Percentiles rank a stretch among this genome's conserved stretches.
Evolutionary conservation across 2,888 invertebrate species (phyloP).

Genomic region (Glaucopsyche alexis): DNA sequence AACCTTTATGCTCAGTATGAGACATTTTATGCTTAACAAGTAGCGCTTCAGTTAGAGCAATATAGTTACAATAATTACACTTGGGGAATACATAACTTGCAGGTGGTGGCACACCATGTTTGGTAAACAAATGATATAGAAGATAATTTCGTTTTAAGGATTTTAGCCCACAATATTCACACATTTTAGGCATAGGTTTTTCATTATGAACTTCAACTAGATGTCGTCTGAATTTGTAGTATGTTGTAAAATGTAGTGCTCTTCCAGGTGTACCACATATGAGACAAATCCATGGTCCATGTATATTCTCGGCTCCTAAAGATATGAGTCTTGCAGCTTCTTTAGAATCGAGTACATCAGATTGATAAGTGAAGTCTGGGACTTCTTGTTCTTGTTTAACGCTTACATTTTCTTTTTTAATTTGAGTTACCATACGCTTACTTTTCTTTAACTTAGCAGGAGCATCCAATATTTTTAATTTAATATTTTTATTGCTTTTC

Average conservation of each 20-base stretch:
- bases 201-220: conserved; percentile 90
- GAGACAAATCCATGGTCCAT: conserved; percentile 90
- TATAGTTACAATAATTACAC: conserved; percentile 87
- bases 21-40: conserved; percentile 85
- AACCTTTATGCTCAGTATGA: conserved; percentile 73
- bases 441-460: conserved; percentile 52
- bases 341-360: conserved; percentile 81
- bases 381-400: conserved; percentile 47
- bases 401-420: conserved; percentile 45
- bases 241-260: conserved; percentile 86
- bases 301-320: conserved; percentile 80
- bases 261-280: conserved; percentile 86
- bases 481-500: conserved; percentile 92
- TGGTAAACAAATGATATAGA: conserved; percentile 88
- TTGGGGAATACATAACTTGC: conserved; percentile 87
- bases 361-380: conserved; percentile 61
- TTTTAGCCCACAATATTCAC: conserved; percentile 91
- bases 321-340: conserved; percentile 81
- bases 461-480: conserved; percentile 89
- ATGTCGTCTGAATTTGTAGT: conserved; percentile 89
- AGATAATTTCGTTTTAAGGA: conserved; percentile 86
- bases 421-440: conserved; percentile 40
- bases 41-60: conserved; percentile 86
- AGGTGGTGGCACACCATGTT: conserved; percentile 88
- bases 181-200: conserved; percentile 86